A percentile compares a stretch with the other conserved stretches of the same genome.
These are phyloP conservation scores for Polydrusus tereticollis DNA, from an alignment of 2,888 invertebrate genomes.

Conservation along the genomic window DNA sequence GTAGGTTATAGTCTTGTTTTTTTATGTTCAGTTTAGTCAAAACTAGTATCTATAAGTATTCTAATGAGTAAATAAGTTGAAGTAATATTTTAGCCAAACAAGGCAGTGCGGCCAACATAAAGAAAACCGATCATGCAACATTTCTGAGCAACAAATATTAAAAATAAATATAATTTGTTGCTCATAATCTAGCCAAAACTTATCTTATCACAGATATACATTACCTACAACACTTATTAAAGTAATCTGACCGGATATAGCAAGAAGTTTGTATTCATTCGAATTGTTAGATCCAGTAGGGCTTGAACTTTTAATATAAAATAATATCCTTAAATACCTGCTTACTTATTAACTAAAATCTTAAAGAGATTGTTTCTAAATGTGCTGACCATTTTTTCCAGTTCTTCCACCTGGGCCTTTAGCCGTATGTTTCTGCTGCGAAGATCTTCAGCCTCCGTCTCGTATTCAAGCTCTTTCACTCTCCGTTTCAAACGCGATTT, in stretches of 20 bases:
- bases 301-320: not conserved
- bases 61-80: not conserved
- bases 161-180: conserved; percentile 27
- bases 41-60: too few species aligned
- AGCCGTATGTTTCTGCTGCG: conserved; percentile 76
- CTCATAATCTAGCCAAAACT: conserved; percentile 6
- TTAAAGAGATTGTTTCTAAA: conserved; percentile 76
- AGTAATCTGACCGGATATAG: not conserved
- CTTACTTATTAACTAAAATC: conserved; percentile 72
- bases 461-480: conserved; percentile 69
- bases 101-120: conserved; percentile 23
- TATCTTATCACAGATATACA: conserved; percentile 35
- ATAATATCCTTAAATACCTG: conserved; percentile 25
- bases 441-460: conserved; percentile 68
- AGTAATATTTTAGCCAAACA: conserved; percentile 17
- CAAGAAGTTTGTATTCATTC: not conserved
- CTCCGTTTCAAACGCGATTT: conserved; percentile 81
- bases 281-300: not conserved
- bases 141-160: conserved; percentile 24
- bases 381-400: conserved; percentile 77
- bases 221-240: conserved; percentile 11
- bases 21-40: too few species aligned
- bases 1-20: too few species aligned
- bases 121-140: conserved; percentile 27
- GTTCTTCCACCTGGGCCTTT: conserved; percentile 75